Conservation (phyloP, 1,140 invertebrate species). For the Halyomorpha halys region DNA sequence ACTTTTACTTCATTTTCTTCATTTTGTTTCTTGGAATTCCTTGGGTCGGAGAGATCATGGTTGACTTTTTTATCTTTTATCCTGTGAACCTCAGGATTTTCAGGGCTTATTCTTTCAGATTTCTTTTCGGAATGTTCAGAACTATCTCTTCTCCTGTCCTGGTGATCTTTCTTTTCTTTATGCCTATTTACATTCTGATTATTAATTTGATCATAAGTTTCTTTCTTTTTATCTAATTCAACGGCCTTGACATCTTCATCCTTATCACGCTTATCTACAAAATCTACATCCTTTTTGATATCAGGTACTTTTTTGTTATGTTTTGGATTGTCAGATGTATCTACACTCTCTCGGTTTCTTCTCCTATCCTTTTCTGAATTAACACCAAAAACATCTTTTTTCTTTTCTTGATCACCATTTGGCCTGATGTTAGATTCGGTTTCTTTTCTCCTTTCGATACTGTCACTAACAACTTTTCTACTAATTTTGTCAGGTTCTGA, state of each 20-base stretch:
- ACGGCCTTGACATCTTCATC: constrained; percentile 21
- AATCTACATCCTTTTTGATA: constrained; percentile 25
- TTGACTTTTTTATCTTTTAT: constrained; percentile 17
- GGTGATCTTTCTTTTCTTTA: constrained; percentile 19
- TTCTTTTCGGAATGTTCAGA: constrained; percentile 20
- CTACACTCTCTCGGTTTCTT: constrained; percentile 29
- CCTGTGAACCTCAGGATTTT: constrained; percentile 15
- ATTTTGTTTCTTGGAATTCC: constrained; percentile 14
- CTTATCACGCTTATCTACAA: constrained; percentile 21
- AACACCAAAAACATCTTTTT: constrained; percentile 30
- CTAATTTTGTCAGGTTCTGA: constrained; percentile 20
- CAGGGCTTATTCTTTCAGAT: constrained; percentile 12
- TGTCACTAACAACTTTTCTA: constrained; percentile 21
- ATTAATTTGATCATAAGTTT: constrained; percentile 19
- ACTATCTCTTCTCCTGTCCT: constrained; percentile 23
- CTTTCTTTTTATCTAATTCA: constrained; percentile 17
- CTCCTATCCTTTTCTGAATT: constrained; percentile 30
- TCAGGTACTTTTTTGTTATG: constrained; percentile 31
- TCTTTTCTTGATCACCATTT: constrained; percentile 27
- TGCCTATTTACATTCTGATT: constrained; percentile 18
- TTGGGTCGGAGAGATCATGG: background rate
- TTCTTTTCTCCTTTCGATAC: constrained; percentile 27
- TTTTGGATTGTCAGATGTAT: constrained; percentile 29
- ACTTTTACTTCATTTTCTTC: constrained; percentile 21
- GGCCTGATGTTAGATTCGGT: constrained; percentile 25